Base-by-base conservation (phyloP, 2,888 invertebrate genomes). In the Cremastinae sp. region DNA sequence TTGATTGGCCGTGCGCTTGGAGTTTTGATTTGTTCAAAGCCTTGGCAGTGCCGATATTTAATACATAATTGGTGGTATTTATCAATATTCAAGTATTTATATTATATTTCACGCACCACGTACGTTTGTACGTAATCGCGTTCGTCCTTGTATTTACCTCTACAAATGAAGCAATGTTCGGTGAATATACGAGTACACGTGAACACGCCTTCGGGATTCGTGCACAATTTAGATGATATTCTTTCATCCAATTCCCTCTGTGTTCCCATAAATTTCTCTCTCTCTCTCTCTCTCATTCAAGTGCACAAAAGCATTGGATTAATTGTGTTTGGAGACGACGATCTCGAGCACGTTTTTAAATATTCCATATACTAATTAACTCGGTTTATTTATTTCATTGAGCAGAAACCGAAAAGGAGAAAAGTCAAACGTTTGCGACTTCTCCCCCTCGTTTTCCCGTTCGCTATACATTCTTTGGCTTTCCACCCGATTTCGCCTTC, bases 31-130 rank as follows among this genome's bases (percentile, higher is more conserved):
- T 83, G 79, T 85, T 82, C 81, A 83, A 84, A 84, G 83, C 84
- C 82, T 58, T 86, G 86, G 86, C 86, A 86, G 86, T 86, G 86
- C 83, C 85, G 81, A 80, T 86, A 81, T 83, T 64, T 84, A 85
- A 83, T 85, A 84, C 77, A 49, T 79, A 75, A 78, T 68, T 66
- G 79, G 78, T 75, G 74, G 74, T 74, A 77, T 71, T 61, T 45
- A n/a, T 54, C 45, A 58, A 66, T 54, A 41, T 66, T 43, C 20
- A 34, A 56, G 72, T 68, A 68, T 72, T 62, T 49, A 56, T 68
- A 58, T 58, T 41, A 28, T 58, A 56, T 54, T 41, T 38, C 18
- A 56, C 36, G 38, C 38, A 56, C 12, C 1, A 18, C 18, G 14
- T 36, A 16, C 38, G 34, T 34, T 8, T 65, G 51, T 71, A 75